Evolutionary conservation across 2,113 vertebrate species (phyloP).

Genomic region (rabbit (Oryctolagus cuniculus)): mOryCun1.1 NC_091433.1:9436501-9437000

Average conservation of each 20-base stretch:
- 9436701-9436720: neutral
- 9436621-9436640: neutral
- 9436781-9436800: conserved; percentile 17
- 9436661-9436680: neutral
- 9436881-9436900: neutral
- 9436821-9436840: neutral
- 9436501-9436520: neutral
- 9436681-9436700: conserved; percentile 21
- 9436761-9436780: conserved; percentile 48
- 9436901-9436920: neutral
- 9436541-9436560: neutral
- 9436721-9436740: conserved; percentile 17
- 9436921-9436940: neutral
- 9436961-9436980: conserved; percentile 37
- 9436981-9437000: conserved; percentile 33
- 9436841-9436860: neutral
- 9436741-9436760: neutral
- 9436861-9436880: neutral
- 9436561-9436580: neutral
- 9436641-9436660: neutral
- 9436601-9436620: neutral
- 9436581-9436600: neutral
- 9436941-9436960: neutral
- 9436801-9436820: conserved; percentile 15
- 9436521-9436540: neutral